Evolutionary conservation across 2,888 invertebrate species (phyloP).

Genomic region (Buathra laborator): DNA sequence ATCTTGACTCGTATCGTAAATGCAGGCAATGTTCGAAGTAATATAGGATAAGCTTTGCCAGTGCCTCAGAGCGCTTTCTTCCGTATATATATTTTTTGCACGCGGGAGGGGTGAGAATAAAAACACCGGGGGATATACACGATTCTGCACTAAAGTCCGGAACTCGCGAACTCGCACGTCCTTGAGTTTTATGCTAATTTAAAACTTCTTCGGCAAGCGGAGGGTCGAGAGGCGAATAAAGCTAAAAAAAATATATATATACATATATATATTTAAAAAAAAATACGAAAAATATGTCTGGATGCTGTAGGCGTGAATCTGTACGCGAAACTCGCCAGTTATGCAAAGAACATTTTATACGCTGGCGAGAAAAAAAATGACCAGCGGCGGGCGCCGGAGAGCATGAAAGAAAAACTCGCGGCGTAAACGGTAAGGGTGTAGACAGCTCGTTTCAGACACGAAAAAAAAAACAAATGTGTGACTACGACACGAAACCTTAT

Average conservation of each 20-base stretch:
- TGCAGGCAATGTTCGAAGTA: background rate
- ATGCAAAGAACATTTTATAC: slow-evolving; percentile 49
- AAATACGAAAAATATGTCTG: background rate
- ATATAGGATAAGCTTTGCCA: background rate
- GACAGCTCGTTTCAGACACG: slow-evolving; percentile 45
- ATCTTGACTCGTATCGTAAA: too few species aligned
- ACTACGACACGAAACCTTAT: slow-evolving; percentile 33
- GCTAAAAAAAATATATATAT: background rate
- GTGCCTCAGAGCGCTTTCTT: background rate
- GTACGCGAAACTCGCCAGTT: slow-evolving; percentile 37
- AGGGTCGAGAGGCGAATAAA: slow-evolving; percentile 18
- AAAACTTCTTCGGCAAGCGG: slow-evolving; percentile 26
- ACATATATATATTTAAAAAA: background rate
- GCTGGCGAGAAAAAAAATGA: slow-evolving; percentile 31
- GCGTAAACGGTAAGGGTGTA: slow-evolving; percentile 45
- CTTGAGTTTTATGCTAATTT: slow-evolving; percentile 42
- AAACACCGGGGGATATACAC: slow-evolving; percentile 28
- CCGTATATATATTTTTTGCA: background rate
- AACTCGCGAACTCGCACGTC: slow-evolving; percentile 20
- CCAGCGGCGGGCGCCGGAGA: background rate
- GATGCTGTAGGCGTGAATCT: slow-evolving; percentile 25
- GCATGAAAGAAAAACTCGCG: slow-evolving; percentile 35
- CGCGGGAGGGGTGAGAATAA: slow-evolving; percentile 2
- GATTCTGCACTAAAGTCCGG: slow-evolving; percentile 17
- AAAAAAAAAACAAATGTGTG: slow-evolving; percentile 36